Evolutionary conservation across 92 coral and sea anemone species (phyloP), one percentile per base, ranked within the genome.

Genomic region (Pocillopora grandis): DNA sequence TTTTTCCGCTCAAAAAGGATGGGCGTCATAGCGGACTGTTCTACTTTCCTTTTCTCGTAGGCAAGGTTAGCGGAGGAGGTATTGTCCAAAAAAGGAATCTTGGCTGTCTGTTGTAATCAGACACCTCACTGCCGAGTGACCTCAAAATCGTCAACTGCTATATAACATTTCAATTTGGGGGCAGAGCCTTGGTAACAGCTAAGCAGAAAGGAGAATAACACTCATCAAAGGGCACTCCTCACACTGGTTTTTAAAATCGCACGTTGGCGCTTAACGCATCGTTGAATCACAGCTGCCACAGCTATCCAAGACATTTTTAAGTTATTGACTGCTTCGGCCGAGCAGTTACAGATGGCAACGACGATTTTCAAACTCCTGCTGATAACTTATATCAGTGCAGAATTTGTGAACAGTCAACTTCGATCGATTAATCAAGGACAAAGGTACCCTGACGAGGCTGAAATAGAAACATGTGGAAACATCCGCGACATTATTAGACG

Each of bases 401-500:
- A 76, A 75, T 42, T 9, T 66, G 72, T 63, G 3, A 10, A 49
- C 58, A 84, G 72, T 16, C 37, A 70, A 16, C 92, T 93, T 21
- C 69, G 83, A 1, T 27, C 42, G n/a, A 82, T 97, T 66, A 0
- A 36, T 0, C 19, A 14, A 1, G 80, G 72, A 12, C 88, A 94
- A 18, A 81, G 72, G 12, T 84, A 82, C 71, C 99, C 99, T 6
- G 71, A 89, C 71, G 81, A 77, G 72, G 86, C 67, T 17, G 99
- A 96, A 61, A 71, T 92, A 21, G 92, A 87, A 1, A 92, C 88
- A 0, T 96, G 99, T 79, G 98, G 99, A 10, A 90, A 84, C 27
- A 96, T 96, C 13, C 79, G 99, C 64, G 99, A 96, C 77, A 88
- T 94, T 10, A 96, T 96, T 14, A 86, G 76, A 79, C 91, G 99